These are phyloP conservation scores for Herminia tarsipennalis DNA, from an alignment of 2,888 invertebrate species.

Conservation along the genomic window DNA sequence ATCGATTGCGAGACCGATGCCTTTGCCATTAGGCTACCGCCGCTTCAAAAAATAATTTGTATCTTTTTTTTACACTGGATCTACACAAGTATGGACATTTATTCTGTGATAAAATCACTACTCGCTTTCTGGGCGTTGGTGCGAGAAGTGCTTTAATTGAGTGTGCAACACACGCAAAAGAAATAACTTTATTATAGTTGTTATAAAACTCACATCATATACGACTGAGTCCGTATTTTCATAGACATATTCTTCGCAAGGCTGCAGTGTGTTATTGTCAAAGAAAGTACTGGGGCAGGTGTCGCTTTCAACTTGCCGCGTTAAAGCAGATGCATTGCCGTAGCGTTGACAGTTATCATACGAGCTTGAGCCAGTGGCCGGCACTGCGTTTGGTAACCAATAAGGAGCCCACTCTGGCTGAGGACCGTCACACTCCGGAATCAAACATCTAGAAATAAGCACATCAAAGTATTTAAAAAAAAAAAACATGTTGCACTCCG, in stretches of 20 bases:
- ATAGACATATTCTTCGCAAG: constrained; percentile 65
- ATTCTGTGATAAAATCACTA: no score
- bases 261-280: constrained; percentile 40
- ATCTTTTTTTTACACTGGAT: no score
- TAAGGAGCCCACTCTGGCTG: constrained; percentile 59
- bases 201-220: constrained; percentile 65
- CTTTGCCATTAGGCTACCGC: no score
- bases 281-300: constrained; percentile 65
- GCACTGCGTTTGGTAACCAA: constrained; percentile 34
- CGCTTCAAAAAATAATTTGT: no score
- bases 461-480: neutral
- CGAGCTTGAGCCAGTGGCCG: constrained; percentile 30
- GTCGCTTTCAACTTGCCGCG: constrained; percentile 8
- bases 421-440: constrained; percentile 52
- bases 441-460: constrained; percentile 25
- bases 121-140: no score
- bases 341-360: constrained; percentile 80
- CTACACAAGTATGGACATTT: no score
- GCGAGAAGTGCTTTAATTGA: no score
- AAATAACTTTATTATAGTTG: neutral
- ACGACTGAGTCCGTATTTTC: constrained; percentile 67
- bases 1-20: no score
- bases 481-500: no score
- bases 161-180: neutral
- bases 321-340: constrained; percentile 31